Conservation (phyloP, 2,797 vertebrate genomes). For the Tangara arthus region DNA sequence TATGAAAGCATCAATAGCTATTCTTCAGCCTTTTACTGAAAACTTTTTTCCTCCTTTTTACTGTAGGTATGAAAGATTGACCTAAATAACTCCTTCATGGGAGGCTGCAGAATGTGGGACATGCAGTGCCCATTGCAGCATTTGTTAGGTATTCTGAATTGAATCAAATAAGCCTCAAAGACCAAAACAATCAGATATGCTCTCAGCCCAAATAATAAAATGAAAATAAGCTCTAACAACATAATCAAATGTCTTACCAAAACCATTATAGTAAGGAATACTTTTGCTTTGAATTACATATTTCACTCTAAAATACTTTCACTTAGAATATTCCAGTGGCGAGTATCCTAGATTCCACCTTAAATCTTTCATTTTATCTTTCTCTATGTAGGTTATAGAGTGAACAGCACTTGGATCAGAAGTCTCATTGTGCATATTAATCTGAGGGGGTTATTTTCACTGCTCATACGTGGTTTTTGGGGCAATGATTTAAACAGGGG, state of each 20-base stretch:
- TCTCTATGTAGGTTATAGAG: conserved; percentile 18
- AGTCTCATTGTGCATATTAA: conserved; percentile 45
- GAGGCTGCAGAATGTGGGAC: conserved; percentile 29
- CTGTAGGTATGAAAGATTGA: conserved; percentile 24
- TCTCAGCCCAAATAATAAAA: background rate
- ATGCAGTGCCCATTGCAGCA: background rate
- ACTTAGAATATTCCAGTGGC: background rate
- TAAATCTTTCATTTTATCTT: conserved; percentile 14
- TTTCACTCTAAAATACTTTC: background rate
- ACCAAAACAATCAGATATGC: background rate
- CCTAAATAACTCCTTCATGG: conserved; percentile 43
- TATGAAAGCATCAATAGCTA: background rate
- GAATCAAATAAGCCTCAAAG: background rate
- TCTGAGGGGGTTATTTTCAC: conserved; percentile 36
- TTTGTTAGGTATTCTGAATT: conserved; percentile 1
- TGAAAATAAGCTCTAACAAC: background rate
- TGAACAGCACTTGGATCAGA: background rate
- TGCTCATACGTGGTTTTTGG: background rate
- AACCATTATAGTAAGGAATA: background rate
- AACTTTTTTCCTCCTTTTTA: conserved; percentile 11
- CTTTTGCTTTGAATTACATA: background rate
- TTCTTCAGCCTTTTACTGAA: background rate
- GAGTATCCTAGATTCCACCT: background rate
- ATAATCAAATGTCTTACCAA: background rate
- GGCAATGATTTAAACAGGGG: conserved; percentile 26